Evolutionary conservation across 2,113 vertebrate genomes (phyloP), one percentile per base, ranked within the genome.

Genomic region (Steatornis caripensis): DNA sequence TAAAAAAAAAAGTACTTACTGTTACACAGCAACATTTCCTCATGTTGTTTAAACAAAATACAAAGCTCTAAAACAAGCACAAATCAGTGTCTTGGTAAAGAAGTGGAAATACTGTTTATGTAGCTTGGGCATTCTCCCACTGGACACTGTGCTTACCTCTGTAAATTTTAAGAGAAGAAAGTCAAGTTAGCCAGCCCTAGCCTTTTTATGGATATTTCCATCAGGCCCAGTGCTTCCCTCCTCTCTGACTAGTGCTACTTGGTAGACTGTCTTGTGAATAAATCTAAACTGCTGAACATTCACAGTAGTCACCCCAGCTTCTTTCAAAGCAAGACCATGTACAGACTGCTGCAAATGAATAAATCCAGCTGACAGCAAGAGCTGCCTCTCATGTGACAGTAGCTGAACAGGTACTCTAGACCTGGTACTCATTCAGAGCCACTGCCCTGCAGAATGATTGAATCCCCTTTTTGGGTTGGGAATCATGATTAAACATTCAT

Each of bases 301-400:
- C 34, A 19, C 22, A 46, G 9, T 4, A 24, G 20, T 32, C 49
- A 65, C 37, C 9, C 3, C 0, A 0, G 6, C 21, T 46, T 48
- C 37, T 11, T 71, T n/a, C 46, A 70, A 36, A 53, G n/a, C 60
- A 48, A 75, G 20, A n/a, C 30, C 41, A 79, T 17, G 19, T 41
- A 41, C 0, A 34, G 37, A n/a, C 41, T 55, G 49, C 39, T 70
- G 15, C 46, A 24, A 51, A 41, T 22, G 18, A 78, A 15, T 32
- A 78, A 75, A 75, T 19, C 36, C 61, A 79, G 23, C 7, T 7
- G 32, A 37, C 19, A 57, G 26, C 19, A 46, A 26, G 39, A 55
- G 13, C 36, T 48, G 32, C n/a, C 39, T 68, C 20, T 29, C 11
- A n/a, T 2, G 0, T 9, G 11, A 9, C 57, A 62, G 49, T 0